Evolutionary conservation across 2,113 vertebrate genomes (phyloP).

Genomic region (Podocnemis expansa): DNA sequence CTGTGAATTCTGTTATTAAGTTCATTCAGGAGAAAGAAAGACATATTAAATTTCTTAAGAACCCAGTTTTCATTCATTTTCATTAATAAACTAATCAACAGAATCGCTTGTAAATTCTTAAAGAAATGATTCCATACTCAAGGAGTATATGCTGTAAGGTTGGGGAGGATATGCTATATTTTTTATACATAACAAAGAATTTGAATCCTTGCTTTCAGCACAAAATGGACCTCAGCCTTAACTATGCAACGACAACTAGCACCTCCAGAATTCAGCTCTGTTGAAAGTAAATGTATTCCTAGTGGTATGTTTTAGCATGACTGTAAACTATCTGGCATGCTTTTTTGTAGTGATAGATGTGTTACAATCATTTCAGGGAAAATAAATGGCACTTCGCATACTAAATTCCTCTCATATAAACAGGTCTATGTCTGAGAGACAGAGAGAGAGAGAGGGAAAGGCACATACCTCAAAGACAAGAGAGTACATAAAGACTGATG

Average conservation of each 20-base stretch:
- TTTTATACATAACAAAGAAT: neutral
- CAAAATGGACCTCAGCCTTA: neutral
- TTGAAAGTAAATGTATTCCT: neutral
- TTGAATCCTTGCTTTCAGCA: neutral
- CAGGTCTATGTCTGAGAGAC: neutral
- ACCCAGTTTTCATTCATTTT: neutral
- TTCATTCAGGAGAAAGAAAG: neutral
- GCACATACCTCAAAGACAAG: slow-evolving; percentile 61
- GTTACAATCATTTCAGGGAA: neutral
- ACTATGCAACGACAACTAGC: neutral
- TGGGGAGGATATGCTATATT: neutral
- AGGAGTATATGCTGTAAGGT: neutral
- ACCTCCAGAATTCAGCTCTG: neutral
- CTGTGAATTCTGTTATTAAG: neutral
- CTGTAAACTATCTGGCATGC: neutral
- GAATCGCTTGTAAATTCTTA: rapidly evolving
- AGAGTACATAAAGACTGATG: slow-evolving; percentile 6
- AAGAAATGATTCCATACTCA: neutral
- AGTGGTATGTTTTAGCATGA: neutral
- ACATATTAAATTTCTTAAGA: neutral
- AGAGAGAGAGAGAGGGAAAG: neutral
- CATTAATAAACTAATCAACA: neutral
- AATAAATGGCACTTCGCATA: neutral
- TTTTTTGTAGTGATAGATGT: neutral
- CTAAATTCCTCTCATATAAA: slow-evolving; percentile 50